Base-by-base conservation (phyloP, 2,113 vertebrate genomes). In the Octodon degus region DNA sequence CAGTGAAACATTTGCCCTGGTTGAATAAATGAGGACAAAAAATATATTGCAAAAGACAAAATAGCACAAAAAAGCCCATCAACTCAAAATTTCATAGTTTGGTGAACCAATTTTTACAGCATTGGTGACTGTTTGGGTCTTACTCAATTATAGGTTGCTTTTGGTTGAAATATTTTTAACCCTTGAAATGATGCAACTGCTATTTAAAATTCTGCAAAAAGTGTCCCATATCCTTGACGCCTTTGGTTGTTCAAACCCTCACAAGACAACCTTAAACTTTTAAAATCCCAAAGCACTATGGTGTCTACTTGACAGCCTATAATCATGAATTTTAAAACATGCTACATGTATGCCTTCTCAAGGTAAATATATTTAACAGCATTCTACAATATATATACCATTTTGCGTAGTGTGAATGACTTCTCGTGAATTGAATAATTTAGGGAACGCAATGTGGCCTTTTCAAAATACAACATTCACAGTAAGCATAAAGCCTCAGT, bases 121-220 rank as follows among this genome's bases (percentile, higher is more conserved):
- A 83, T 87, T 97, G 81, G 77, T 83, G 83, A 85, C 91, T 89
- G 79, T 58, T 81, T 94, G 93, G 84, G 86, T 97, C 90, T 98
- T 93, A 96, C 96, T 98, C 96, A 96, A 94, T 65, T 63, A 8
- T 76, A 65, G 17, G 50, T 72, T 98, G 93, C 58, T 87, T 98
- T 97, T 88, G 24, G 47, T 95, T 97, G 88, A 89, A 97, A 96
- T 67, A 74, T 25, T 97, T 94, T 97, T 93, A 97, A 94, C 93
- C 93, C 11, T 93, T 97, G 92, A n/a, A 68, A 13, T 93, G 9
- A 37, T 86, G 55, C 58, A 50, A 47, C 1, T 19, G 96, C 94
- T 96, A 94, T 94, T 98, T 95, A 97, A 94, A 97, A 53, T 96
- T 96, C 89, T 91, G 40, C 65, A 5, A 83, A 83, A 97, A 97